A percentile compares a stretch with the other conserved stretches of the same genome.
Conservation (phyloP, 2,888 invertebrate genomes). For the Oxyteleia sp. region DNA sequence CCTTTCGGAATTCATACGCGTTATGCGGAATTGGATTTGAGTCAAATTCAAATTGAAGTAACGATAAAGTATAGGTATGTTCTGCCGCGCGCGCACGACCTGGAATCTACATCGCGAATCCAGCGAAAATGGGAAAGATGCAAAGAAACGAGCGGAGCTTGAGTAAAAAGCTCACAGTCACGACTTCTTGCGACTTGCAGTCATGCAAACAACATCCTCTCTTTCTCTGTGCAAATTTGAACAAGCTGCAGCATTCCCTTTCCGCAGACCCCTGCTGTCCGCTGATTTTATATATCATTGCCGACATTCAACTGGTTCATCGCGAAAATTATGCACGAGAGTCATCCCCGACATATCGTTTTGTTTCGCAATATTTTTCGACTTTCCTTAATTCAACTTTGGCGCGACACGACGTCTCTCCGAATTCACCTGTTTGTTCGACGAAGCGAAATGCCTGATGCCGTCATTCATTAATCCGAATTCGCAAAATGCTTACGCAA, state of each 20-base stretch:
- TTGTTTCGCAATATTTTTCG: not conserved
- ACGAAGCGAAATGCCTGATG: not conserved
- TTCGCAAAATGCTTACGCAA: not conserved
- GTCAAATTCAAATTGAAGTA: conserved; percentile 63
- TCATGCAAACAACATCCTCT: conserved; percentile 65
- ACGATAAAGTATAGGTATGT: conserved; percentile 57
- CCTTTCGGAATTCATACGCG: conserved; percentile 57
- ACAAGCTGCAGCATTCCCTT: conserved; percentile 46
- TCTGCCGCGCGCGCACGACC: conserved; percentile 20
- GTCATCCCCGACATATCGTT: conserved; percentile 8
- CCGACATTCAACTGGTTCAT: conserved; percentile 48
- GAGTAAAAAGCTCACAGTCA: conserved; percentile 68
- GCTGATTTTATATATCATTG: conserved; percentile 59
- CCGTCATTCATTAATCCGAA: not conserved
- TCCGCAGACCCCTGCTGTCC: not conserved
- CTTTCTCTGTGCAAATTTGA: conserved; percentile 66
- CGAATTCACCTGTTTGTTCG: not conserved
- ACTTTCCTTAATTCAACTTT: not conserved
- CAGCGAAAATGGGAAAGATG: conserved; percentile 56
- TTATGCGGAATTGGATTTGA: conserved; percentile 61
- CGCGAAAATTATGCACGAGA: conserved; percentile 27
- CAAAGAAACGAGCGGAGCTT: conserved; percentile 58
- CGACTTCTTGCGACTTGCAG: conserved; percentile 61
- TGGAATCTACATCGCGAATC: conserved; percentile 42
- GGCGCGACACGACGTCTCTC: not conserved